Conservation (phyloP, 2,113 vertebrate genomes). For the Herpetotheres cachinnans region DNA sequence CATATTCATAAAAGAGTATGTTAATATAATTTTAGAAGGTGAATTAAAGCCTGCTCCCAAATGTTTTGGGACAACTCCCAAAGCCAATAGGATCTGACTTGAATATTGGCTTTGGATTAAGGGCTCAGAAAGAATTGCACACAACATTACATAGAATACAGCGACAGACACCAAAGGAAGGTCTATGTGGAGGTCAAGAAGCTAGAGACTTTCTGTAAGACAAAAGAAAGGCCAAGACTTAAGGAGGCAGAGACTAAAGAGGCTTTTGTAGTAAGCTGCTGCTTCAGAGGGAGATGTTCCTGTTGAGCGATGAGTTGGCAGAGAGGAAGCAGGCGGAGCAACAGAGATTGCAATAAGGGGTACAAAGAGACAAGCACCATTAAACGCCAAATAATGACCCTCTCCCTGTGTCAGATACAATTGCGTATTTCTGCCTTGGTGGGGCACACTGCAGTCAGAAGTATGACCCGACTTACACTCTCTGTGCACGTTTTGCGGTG, state of each 20-base stretch:
- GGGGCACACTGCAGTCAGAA: not conserved
- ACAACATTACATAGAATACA: fast-evolving
- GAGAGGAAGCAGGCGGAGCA: not conserved
- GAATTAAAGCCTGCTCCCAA: not conserved
- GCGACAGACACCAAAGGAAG: not conserved
- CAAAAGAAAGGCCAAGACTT: not conserved
- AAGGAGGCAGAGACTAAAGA: not conserved
- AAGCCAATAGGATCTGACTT: not conserved
- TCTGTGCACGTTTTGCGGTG: not conserved
- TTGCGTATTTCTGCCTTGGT: not conserved
- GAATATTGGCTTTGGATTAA: not conserved
- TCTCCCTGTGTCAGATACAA: fast-evolving
- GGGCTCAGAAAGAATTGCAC: not conserved
- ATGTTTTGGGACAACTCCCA: not conserved
- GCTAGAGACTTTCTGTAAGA: not conserved
- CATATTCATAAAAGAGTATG: not conserved
- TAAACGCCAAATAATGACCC: not conserved
- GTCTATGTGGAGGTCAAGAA: not conserved
- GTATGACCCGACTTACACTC: fast-evolving
- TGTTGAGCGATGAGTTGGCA: not conserved
- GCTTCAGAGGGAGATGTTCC: not conserved
- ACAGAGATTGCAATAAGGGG: too few relatives aligned
- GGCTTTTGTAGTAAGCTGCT: not conserved
- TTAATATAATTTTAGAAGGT: not conserved
- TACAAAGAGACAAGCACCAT: not conserved